Evolutionary conservation across 2,113 vertebrate genomes (phyloP).

Genomic region (Petaurus breviceps): DNA sequence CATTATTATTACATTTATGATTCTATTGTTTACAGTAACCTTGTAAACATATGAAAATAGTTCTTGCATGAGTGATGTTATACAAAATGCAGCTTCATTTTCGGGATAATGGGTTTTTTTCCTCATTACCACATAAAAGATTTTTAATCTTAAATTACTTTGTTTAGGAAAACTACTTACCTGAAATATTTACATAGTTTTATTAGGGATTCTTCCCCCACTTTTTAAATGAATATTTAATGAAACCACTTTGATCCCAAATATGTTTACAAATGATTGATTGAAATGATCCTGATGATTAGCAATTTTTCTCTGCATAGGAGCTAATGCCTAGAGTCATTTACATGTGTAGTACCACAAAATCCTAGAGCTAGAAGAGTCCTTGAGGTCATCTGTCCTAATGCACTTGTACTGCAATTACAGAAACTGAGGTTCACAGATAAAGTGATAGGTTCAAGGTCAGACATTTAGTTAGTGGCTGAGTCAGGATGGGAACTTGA

Average conservation of each 20-base stretch:
- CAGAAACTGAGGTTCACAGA: not conserved
- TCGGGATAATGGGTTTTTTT: not conserved
- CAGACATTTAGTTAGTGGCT: not conserved
- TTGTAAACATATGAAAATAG: no score
- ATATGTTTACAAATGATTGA: conserved; percentile 58
- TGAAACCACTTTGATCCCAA: conserved; percentile 15
- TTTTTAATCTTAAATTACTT: conserved; percentile 34
- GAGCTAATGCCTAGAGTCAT: not conserved
- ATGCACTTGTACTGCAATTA: not conserved
- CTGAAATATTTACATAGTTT: conserved; percentile 54
- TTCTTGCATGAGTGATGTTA: not conserved
- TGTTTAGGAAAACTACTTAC: conserved; percentile 24
- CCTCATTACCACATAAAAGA: not conserved
- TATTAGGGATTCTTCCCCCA: conserved; percentile 54
- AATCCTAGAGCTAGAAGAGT: not conserved
- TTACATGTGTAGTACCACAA: not conserved
- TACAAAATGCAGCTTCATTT: conserved; percentile 43
- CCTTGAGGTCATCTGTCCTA: not conserved
- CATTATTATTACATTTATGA: not conserved
- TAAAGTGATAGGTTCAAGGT: not conserved
- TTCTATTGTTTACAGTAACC: not conserved
- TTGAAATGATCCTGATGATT: conserved; percentile 33
- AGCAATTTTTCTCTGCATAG: not conserved
- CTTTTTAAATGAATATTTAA: conserved; percentile 56
- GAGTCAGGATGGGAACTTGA: not conserved